These are phyloP conservation scores for Cinclus mexicanus DNA, from an alignment of 2,113 vertebrate genomes.

Conservation along the genomic window DNA sequence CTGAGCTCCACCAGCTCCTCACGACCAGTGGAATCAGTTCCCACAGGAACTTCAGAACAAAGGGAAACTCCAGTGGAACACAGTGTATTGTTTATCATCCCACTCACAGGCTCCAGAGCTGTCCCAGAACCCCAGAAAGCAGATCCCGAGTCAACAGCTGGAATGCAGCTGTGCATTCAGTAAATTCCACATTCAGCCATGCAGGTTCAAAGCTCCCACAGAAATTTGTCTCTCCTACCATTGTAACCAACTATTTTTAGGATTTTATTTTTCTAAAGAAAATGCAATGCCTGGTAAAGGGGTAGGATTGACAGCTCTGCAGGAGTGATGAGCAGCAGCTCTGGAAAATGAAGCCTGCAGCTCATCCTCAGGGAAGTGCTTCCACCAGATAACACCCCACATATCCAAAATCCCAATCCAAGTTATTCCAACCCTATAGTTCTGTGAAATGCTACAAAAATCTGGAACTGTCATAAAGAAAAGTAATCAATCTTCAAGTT, in stretches of 20 bases:
- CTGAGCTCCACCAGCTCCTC: neutral
- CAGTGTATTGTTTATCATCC: neutral
- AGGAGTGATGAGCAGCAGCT: neutral
- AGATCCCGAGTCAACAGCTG: neutral
- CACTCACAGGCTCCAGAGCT: neutral
- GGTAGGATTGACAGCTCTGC: constrained; percentile 28
- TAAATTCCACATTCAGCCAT: neutral
- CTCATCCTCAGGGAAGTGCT: neutral
- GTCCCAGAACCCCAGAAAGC: neutral
- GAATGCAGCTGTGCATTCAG: neutral
- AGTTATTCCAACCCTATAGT: neutral
- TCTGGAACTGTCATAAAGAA: neutral
- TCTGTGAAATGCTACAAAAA: neutral
- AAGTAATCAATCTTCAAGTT: neutral
- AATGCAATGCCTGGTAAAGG: neutral
- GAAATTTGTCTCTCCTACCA: neutral
- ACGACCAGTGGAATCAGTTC: neutral
- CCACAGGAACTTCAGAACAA: neutral
- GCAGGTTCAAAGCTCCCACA: neutral
- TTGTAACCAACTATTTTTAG: constrained; percentile 34
- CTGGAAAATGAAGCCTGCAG: neutral
- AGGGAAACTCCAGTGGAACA: neutral
- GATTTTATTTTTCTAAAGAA: neutral
- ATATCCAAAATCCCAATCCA: neutral
- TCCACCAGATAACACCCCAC: neutral